Evolutionary conservation across 2,797 vertebrate species (phyloP).

Genomic region (Lepus townsendii): DNA sequence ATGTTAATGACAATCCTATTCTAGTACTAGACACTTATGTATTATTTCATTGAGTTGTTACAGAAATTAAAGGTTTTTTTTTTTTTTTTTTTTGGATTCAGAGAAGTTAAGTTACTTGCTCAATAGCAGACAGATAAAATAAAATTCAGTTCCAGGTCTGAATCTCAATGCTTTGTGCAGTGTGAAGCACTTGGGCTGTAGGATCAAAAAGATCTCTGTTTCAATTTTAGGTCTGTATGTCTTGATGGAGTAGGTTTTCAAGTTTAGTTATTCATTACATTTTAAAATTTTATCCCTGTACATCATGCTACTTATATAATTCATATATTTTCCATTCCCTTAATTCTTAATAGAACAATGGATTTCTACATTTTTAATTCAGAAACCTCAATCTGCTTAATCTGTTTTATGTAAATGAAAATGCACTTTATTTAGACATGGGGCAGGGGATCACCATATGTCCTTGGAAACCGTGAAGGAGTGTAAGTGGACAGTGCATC

Average conservation of each 20-base stretch:
- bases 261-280: background rate
- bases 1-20: background rate
- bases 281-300: background rate
- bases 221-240: slow-evolving; percentile 20
- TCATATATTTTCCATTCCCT: background rate
- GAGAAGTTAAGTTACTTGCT: background rate
- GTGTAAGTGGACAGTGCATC: background rate
- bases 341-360: slow-evolving; percentile 42
- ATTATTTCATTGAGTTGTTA: slow-evolving; percentile 26
- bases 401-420: slow-evolving; percentile 21
- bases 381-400: slow-evolving; percentile 29
- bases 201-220: background rate
- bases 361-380: slow-evolving; percentile 37
- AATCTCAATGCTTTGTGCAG: background rate
- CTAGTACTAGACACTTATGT: background rate
- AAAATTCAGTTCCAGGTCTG: background rate
- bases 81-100: background rate
- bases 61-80: background rate
- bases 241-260: background rate
- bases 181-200: background rate
- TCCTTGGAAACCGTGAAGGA: slow-evolving; percentile 40
- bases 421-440: background rate
- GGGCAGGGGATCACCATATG: background rate
- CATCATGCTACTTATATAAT: background rate
- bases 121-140: background rate